Base-by-base conservation (phyloP, 2,888 invertebrate genomes). In the Lydus trimaculatus region DNA sequence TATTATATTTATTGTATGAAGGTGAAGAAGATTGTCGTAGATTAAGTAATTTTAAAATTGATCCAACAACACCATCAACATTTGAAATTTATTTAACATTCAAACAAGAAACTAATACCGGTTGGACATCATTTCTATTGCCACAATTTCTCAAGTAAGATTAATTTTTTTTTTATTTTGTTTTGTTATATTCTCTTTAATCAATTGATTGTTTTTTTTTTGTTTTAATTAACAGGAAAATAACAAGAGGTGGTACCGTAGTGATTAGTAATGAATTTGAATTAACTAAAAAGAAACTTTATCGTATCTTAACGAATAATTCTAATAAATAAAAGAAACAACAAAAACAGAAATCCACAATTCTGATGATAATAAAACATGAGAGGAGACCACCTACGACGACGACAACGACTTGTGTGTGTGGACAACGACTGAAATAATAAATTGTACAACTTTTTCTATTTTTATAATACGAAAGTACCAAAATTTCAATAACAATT, bases 61-160 rank as follows among this genome's bases (percentile, higher is more conserved):
- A 96, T 86, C 93, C 94, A 64, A 91, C 90, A 82, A 94, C 95
- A 33, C 93, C 96, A 63, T 93, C 96, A 72, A 97, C 96, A 72
- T 97, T 96, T 85, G 96, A 97, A 86, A 89, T 97, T 79, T 94
- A 93, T 86, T 88, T 97, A 75, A 96, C 94, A 63, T 88, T 97
- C 77, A 94, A 94, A 84, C 95, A 95, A 84, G 94, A 95, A 82
- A n/a, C n/a, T n/a, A 90, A 91, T 71, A 91, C 93, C 79, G 92
- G 94, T 82, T 96, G 96, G 96, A 92, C 92, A 79, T 89, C 92
- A 79, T 89, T 93, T 83, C 4, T 28, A 28, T 88, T 96, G 86
- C 94, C 95, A 85, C 95, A 95, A 86, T 94, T 96, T 86, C 89
- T 96, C 86, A 95, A 94, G 95, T 95, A 86, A 93, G 94, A 91